phyloP scores from a whole-genome alignment of 2,888 invertebrate species.

The Drosophila mettleri region DNA sequence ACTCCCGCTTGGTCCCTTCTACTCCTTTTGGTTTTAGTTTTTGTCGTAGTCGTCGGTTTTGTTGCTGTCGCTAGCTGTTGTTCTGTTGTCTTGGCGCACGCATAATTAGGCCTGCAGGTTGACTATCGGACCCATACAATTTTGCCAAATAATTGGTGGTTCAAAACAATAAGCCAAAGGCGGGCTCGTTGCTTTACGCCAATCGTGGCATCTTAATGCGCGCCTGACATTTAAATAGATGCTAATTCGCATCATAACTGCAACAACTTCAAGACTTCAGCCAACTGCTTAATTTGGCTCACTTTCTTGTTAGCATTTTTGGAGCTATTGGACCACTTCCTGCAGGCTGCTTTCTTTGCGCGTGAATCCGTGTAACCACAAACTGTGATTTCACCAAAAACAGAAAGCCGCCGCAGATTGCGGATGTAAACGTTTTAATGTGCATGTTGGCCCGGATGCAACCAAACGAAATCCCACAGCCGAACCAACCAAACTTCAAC shows the following conservation, averaged over 20 bases:
- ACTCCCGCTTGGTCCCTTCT: not conserved
- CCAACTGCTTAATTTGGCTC: constrained; percentile 5
- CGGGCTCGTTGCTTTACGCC: constrained; percentile 44
- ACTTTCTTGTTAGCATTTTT: constrained; percentile 39
- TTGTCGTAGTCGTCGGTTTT: constrained; percentile 4
- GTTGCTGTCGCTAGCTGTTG: constrained; percentile 26
- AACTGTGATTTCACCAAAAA: constrained; percentile 77
- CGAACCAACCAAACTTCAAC: constrained; percentile 61
- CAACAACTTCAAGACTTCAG: constrained; percentile 19
- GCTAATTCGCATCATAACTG: constrained; percentile 76
- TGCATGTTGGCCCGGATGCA: constrained; percentile 74
- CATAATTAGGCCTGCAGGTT: constrained; percentile 72
- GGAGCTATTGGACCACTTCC: constrained; percentile 56
- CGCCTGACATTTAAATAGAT: constrained; percentile 74
- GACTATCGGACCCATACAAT: constrained; percentile 41
- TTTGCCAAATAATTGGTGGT: constrained; percentile 69
- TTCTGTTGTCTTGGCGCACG: constrained; percentile 62
- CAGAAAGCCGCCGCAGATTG: constrained; percentile 61
- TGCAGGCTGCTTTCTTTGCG: constrained; percentile 76
- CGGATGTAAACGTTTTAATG: constrained; percentile 75
- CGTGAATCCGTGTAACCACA: constrained; percentile 79
- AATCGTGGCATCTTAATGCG: constrained; percentile 78
- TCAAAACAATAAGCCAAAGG: constrained; percentile 61
- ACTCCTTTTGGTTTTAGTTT: constrained; percentile 14
- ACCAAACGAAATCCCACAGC: constrained; percentile 25